Conservation (phyloP, 2,113 vertebrate genomes). For the Platichthys stellatus region DNA sequence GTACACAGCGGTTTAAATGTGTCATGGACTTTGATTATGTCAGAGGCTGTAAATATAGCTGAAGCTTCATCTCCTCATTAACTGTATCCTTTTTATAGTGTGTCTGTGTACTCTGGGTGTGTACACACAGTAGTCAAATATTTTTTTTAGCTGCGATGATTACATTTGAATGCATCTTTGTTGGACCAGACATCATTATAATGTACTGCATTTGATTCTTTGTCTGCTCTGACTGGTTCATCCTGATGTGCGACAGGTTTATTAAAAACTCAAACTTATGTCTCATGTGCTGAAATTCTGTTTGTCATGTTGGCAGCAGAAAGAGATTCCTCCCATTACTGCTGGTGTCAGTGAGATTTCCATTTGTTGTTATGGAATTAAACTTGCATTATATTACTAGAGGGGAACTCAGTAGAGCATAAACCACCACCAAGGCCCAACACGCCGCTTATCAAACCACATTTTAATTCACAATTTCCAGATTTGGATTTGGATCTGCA, state of each 20-base stretch:
- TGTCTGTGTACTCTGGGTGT: background rate
- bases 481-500: too few relatives aligned
- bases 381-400: background rate
- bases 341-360: background rate
- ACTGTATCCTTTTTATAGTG: background rate
- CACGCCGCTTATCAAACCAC: too few relatives aligned
- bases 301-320: constrained; percentile 4
- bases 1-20: background rate
- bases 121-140: background rate
- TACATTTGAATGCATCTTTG: constrained; percentile 1
- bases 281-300: background rate
- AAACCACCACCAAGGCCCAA: too few relatives aligned
- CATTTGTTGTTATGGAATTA: background rate
- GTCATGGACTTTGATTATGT: background rate
- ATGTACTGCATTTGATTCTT: constrained; percentile 9
- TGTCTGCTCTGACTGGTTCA: background rate
- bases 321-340: background rate
- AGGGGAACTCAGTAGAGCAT: too few relatives aligned
- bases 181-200: background rate
- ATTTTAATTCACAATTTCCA: too few relatives aligned
- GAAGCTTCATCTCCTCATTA: background rate
- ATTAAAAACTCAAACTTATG: background rate
- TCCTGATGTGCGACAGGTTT: background rate
- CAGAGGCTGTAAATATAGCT: background rate
- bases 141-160: background rate